These are phyloP conservation scores for Calameuta pallipes DNA, from an alignment of 2,888 invertebrate genomes.

Conservation along the genomic window DNA sequence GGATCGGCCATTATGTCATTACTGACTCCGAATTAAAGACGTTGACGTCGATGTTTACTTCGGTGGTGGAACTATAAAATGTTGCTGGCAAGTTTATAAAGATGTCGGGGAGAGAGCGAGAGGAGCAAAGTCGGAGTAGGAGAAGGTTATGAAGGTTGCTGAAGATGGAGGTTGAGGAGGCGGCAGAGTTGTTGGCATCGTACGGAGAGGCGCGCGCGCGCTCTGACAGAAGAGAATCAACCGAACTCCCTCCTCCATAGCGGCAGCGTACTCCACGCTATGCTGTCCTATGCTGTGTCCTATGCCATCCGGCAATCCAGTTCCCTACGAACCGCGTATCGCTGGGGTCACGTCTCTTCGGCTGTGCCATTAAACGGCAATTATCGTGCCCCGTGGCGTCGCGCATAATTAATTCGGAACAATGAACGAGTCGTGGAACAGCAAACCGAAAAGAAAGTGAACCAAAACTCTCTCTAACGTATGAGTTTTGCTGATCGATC, in stretches of 20 bases:
- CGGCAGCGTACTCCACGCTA: conserved; percentile 1
- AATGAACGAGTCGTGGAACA: neutral
- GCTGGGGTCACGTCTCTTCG: conserved; percentile 27
- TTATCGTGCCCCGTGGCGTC: conserved; percentile 4
- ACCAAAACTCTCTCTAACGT: neutral
- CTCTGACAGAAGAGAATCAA: conserved; percentile 7
- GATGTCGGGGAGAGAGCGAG: neutral
- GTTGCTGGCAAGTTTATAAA: neutral
- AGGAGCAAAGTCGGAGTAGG: neutral
- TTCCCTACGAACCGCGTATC: conserved; percentile 39
- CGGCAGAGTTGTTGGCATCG: neutral
- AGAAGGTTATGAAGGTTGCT: neutral
- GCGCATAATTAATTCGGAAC: conserved; percentile 3
- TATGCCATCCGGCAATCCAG: conserved; percentile 38
- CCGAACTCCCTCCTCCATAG: conserved; percentile 3
- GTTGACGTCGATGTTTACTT: neutral
- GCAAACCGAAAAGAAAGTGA: neutral
- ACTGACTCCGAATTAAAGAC: neutral
- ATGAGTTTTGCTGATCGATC: neutral
- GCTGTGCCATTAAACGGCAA: conserved; percentile 3
- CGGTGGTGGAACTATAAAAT: neutral
- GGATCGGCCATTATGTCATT: neutral
- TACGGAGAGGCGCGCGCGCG: neutral
- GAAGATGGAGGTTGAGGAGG: neutral
- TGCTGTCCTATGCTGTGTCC: conserved; percentile 17